Conservation (phyloP, 1,140 invertebrate genomes). For the Aphelinus certus region DNA sequence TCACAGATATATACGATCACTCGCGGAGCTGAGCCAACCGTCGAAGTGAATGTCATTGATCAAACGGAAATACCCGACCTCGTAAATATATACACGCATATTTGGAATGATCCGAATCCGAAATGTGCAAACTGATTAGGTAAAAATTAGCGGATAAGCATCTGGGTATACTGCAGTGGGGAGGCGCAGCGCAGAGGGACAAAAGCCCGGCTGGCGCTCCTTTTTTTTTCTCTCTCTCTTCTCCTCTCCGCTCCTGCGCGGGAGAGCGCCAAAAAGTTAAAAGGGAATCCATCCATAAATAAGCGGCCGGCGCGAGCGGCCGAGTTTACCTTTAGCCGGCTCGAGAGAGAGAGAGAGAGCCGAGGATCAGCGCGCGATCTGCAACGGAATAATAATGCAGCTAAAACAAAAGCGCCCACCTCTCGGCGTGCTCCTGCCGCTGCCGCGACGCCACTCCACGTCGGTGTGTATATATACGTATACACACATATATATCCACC, state of each 20-base stretch:
- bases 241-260: not conserved
- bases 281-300: slow-evolving; percentile 63
- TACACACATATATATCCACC: no score
- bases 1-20: no score
- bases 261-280: slow-evolving; percentile 43
- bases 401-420: slow-evolving; percentile 58
- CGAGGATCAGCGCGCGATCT: slow-evolving; percentile 56
- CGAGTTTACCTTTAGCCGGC: slow-evolving; percentile 44
- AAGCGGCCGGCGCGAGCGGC: slow-evolving; percentile 47
- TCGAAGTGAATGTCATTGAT: no score
- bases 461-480: not conserved
- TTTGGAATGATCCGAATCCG: no score
- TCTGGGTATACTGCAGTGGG: not conserved
- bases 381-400: slow-evolving; percentile 65
- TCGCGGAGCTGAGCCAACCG: no score
- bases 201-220: not conserved
- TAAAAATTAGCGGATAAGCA: slow-evolving; percentile 33
- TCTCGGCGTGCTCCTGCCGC: slow-evolving; percentile 37
- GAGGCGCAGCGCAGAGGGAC: not conserved
- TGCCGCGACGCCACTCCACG: not conserved
- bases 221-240: slow-evolving; percentile 21
- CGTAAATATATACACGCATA: no score
- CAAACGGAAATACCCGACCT: no score
- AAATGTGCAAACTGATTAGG: slow-evolving; percentile 20
- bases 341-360: slow-evolving; percentile 34